Evolutionary conservation across 1,140 invertebrate genomes (phyloP).

Genomic region (Leptopilina clavipes): DNA sequence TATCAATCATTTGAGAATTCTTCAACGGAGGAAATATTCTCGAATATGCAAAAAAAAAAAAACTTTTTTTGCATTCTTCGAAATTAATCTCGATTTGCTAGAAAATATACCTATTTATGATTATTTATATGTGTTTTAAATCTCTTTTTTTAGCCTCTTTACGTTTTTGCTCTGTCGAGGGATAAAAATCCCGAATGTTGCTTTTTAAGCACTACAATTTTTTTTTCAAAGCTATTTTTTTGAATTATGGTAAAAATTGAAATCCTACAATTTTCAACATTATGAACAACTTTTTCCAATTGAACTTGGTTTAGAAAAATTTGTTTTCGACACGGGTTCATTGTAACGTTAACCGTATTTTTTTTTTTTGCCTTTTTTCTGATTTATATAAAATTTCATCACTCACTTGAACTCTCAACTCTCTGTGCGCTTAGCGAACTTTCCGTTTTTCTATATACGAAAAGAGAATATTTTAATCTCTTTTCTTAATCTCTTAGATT

Average conservation of each 20-base stretch:
- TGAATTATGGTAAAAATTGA: not conserved
- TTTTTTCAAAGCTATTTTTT: no score
- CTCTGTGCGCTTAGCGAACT: slow-evolving; percentile 22
- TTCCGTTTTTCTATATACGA: not conserved
- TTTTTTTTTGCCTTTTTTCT: no score
- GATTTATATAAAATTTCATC: not conserved
- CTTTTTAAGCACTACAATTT: no score
- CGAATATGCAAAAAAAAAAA: not conserved
- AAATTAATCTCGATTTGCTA: no score
- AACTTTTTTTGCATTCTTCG: no score
- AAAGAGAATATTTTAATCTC: not conserved
- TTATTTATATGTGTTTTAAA: not conserved
- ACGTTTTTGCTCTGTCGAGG: slow-evolving; percentile 13
- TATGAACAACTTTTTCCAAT: not conserved
- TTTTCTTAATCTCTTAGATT: slow-evolving; percentile 50
- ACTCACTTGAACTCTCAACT: slow-evolving; percentile 4
- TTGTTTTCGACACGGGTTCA: not conserved
- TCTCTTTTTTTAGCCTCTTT: slow-evolving; percentile 24
- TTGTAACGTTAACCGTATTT: slow-evolving; percentile 15
- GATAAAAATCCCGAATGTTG: not conserved
- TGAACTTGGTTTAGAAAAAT: not conserved
- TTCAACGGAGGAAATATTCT: no score
- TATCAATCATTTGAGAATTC: no score
- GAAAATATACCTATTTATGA: no score
- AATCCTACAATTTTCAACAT: not conserved